Conservation (phyloP, 2,797 vertebrate species). For the Valencia hispanica region DNA sequence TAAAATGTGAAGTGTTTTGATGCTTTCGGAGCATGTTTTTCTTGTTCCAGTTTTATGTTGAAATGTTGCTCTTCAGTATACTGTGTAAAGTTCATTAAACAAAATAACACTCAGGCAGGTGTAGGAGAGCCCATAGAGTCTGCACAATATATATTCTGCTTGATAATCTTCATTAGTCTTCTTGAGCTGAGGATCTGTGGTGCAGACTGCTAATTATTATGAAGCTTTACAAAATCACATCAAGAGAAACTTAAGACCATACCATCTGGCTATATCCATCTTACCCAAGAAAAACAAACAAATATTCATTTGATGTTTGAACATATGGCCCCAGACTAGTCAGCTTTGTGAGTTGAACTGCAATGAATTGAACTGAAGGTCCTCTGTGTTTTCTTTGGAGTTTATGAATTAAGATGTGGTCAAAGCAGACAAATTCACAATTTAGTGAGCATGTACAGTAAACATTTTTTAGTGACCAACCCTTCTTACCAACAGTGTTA, state of each 20-base stretch:
- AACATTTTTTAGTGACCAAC: not conserved
- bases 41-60: not conserved
- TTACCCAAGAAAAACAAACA: constrained; percentile 5
- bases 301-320: not conserved
- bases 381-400: not conserved
- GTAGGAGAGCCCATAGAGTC: not conserved
- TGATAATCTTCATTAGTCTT: constrained; percentile 13
- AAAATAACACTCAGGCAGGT: not conserved
- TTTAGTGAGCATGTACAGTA: not conserved
- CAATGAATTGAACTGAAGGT: not conserved
- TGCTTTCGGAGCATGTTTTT: not conserved
- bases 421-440: not conserved
- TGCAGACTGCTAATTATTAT: constrained; percentile 16
- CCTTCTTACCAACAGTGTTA: not conserved
- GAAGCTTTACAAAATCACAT: not conserved
- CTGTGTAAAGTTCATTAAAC: not conserved
- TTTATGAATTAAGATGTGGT: not conserved
- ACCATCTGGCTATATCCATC: constrained; percentile 10
- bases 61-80: constrained; percentile 3
- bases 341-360: not conserved
- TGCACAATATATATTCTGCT: constrained; percentile 7
- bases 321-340: not conserved
- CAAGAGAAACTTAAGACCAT: constrained; percentile 4
- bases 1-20: not conserved
- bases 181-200: not conserved